Evolutionary conservation across 2,888 invertebrate species (phyloP).

Genomic region (Perdita meconis): DNA sequence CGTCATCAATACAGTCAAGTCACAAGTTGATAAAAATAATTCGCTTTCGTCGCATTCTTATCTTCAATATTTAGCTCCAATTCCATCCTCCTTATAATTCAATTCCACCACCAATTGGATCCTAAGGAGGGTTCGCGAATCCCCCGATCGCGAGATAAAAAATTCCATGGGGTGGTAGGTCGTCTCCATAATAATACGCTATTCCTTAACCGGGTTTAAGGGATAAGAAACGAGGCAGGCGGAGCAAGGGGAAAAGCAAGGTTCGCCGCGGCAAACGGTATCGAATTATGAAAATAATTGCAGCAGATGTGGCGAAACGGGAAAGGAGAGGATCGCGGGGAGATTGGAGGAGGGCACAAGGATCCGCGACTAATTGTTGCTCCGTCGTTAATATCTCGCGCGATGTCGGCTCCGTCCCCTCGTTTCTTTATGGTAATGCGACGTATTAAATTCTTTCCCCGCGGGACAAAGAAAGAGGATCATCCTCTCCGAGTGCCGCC

Average conservation of each 20-base stretch:
- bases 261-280: conserved; percentile 41
- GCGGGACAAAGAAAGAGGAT: conserved; percentile 39
- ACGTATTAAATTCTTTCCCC: conserved; percentile 63
- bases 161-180: too few species aligned
- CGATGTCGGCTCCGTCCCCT: conserved; percentile 34
- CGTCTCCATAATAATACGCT: neutral
- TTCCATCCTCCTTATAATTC: too few species aligned
- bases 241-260: conserved; percentile 1
- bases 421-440: conserved; percentile 64
- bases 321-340: conserved; percentile 6
- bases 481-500: conserved; percentile 14
- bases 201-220: neutral
- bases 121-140: too few species aligned
- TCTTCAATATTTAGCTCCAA: too few species aligned
- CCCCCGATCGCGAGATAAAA: too few species aligned
- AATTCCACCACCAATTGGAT: too few species aligned
- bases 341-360: conserved; percentile 37
- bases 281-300: conserved; percentile 63
- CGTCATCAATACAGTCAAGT: too few species aligned
- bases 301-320: conserved; percentile 29
- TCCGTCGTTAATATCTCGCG: conserved; percentile 56
- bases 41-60: too few species aligned
- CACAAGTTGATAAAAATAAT: too few species aligned
- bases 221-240: conserved; percentile 6
- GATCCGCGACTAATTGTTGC: conserved; percentile 67